These are phyloP conservation scores for Parambassis ranga DNA, from an alignment of 2,797 vertebrate genomes.

Conservation along the genomic window DNA sequence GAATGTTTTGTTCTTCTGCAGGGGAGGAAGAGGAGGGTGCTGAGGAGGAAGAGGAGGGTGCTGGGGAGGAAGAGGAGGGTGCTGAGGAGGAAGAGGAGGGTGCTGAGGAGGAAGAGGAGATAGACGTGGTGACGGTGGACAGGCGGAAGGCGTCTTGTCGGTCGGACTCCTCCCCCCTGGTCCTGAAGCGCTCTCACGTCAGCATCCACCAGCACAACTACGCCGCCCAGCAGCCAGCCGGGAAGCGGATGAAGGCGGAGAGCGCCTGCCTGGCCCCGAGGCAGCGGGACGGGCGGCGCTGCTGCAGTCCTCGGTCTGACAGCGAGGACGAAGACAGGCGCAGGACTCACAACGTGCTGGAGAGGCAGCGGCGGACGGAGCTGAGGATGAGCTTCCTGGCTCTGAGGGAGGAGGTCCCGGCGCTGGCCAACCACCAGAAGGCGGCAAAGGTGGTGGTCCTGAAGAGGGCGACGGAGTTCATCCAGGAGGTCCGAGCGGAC, in stretches of 20 bases:
- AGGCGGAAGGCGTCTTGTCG: constrained; percentile 59
- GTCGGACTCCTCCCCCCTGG: constrained; percentile 74
- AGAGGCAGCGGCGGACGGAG: constrained; percentile 91
- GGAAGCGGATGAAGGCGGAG: neutral
- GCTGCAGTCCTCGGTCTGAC: constrained; percentile 14
- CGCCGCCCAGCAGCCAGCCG: constrained; percentile 82
- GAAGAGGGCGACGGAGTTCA: constrained; percentile 87
- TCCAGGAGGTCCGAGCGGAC: constrained; percentile 80
- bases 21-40: constrained; percentile 54
- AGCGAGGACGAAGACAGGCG: constrained; percentile 85
- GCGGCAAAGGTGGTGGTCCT: constrained; percentile 91
- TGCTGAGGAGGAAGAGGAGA: constrained; percentile 73
- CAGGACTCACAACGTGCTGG: constrained; percentile 91
- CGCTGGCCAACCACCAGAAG: constrained; percentile 87
- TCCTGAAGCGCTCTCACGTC: constrained; percentile 89
- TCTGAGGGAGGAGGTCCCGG: constrained; percentile 87
- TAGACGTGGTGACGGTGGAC: constrained; percentile 91
- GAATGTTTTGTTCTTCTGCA: neutral
- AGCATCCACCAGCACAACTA: constrained; percentile 93
- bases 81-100: constrained; percentile 72
- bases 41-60: constrained; percentile 68
- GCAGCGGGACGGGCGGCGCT: neutral
- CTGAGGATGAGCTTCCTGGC: constrained; percentile 89
- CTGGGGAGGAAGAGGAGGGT: constrained; percentile 49
- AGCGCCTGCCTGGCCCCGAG: neutral